These are phyloP conservation scores for Operophtera brumata DNA, from an alignment of 2,888 invertebrate genomes.

Conservation along the genomic window DNA sequence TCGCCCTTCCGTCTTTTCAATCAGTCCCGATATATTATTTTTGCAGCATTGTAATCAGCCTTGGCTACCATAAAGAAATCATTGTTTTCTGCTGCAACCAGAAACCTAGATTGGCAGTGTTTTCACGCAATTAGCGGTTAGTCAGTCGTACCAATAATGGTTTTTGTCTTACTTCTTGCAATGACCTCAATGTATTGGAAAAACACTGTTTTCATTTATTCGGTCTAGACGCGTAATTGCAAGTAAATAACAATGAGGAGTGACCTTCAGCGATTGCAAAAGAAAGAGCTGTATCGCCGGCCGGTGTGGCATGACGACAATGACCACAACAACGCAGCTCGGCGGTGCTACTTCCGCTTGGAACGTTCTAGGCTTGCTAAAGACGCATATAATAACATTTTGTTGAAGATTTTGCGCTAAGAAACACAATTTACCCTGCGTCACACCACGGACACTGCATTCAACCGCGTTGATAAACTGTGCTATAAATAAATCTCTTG, in stretches of 20 bases:
- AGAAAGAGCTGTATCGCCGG: conserved; percentile 31
- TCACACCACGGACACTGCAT: too few relatives aligned
- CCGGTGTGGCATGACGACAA: conserved; percentile 26
- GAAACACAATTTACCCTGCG: not conserved
- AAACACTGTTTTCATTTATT: conserved; percentile 57
- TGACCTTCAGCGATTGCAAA: conserved; percentile 61
- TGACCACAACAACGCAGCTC: conserved; percentile 21
- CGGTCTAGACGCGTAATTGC: conserved; percentile 51
- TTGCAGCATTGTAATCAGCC: conserved; percentile 23
- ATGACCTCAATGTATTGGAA: conserved; percentile 59
- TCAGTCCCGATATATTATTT: not conserved
- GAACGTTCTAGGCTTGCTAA: conserved; percentile 39
- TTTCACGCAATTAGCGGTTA: conserved; percentile 60
- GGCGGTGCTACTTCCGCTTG: conserved; percentile 39
- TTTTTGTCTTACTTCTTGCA: conserved; percentile 66
- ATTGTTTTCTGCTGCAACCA: conserved; percentile 38
- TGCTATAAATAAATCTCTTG: too few relatives aligned
- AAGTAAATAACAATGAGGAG: conserved; percentile 54
- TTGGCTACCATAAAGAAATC: conserved; percentile 34
- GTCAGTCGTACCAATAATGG: conserved; percentile 52
- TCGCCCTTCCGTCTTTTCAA: not conserved
- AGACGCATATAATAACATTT: conserved; percentile 12
- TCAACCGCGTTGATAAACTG: too few relatives aligned
- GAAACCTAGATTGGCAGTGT: conserved; percentile 46
- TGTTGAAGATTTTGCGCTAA: not conserved